A percentile compares a stretch with the other conserved stretches of the same genome.
Evolutionary conservation across 2,113 vertebrate genomes (phyloP).

Genomic region (Caretta caretta): DNA sequence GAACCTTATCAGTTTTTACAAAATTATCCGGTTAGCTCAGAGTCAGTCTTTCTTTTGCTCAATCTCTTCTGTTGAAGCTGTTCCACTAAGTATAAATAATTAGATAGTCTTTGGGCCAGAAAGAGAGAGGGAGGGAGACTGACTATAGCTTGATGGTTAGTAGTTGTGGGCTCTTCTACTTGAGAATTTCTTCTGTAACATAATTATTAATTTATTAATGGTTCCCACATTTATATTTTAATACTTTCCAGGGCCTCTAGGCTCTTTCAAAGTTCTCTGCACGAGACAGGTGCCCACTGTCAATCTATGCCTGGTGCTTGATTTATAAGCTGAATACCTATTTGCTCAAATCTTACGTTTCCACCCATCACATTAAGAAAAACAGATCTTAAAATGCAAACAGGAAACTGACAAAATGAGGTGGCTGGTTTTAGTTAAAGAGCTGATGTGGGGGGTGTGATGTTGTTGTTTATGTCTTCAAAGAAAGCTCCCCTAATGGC

Average conservation of each 20-base stretch:
- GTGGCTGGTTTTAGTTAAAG: not conserved
- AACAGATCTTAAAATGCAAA: not conserved
- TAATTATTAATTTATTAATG: not conserved
- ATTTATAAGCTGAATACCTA: not conserved
- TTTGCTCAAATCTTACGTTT: not conserved
- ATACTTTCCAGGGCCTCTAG: not conserved
- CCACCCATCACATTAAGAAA: not conserved
- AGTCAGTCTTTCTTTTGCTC: not conserved
- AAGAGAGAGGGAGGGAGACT: not conserved
- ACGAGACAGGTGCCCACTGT: not conserved
- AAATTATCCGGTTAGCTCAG: not conserved
- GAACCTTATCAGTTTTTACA: not conserved
- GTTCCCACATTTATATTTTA: not conserved
- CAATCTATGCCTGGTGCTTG: not conserved
- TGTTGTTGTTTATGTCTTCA: not conserved
- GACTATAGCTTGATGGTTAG: not conserved
- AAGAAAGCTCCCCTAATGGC: not conserved
- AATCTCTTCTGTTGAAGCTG: not conserved
- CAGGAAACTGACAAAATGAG: not conserved
- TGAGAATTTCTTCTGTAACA: not conserved
- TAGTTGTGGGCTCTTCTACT: not conserved
- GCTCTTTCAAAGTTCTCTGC: not conserved
- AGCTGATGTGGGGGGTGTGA: not conserved
- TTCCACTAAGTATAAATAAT: not conserved
- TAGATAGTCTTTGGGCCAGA: not conserved